Conservation (phyloP, 1,140 invertebrate species). For the Brachionus koreanus region DNA sequence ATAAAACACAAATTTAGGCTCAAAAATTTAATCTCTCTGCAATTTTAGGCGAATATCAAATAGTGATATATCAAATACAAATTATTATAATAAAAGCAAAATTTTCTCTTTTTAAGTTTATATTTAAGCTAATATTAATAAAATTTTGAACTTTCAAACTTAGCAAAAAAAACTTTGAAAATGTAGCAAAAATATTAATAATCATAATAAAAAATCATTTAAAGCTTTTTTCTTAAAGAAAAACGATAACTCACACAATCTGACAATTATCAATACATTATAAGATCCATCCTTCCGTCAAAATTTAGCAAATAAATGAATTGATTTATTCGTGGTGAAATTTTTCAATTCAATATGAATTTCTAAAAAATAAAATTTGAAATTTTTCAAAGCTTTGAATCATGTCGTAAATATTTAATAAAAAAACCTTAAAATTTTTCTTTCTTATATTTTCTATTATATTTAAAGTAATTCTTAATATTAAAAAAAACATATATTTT, state of each 20-base stretch:
- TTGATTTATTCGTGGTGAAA: too few species aligned
- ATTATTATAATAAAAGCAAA: background rate
- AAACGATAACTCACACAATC: background rate
- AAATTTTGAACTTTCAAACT: background rate
- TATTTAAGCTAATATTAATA: background rate
- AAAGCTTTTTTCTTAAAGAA: background rate
- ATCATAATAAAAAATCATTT: background rate
- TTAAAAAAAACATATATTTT: too few species aligned
- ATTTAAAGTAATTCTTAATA: too few species aligned
- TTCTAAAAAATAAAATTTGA: too few species aligned
- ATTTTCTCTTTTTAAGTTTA: background rate
- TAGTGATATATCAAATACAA: background rate
- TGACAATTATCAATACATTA: too few species aligned
- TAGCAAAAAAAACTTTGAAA: background rate
- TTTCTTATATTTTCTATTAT: too few species aligned
- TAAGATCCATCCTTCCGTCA: too few species aligned
- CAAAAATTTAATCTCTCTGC: background rate
- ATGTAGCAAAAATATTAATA: background rate
- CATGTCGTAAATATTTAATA: too few species aligned
- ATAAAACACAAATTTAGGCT: slow-evolving; percentile 15
- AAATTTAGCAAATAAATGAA: too few species aligned
- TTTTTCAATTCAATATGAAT: too few species aligned
- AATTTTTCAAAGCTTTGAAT: too few species aligned
- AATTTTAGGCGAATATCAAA: background rate
- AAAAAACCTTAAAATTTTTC: too few species aligned